Evolutionary conservation across 2,797 vertebrate genomes (phyloP).

Genomic region (Masticophis lateralis): DNA sequence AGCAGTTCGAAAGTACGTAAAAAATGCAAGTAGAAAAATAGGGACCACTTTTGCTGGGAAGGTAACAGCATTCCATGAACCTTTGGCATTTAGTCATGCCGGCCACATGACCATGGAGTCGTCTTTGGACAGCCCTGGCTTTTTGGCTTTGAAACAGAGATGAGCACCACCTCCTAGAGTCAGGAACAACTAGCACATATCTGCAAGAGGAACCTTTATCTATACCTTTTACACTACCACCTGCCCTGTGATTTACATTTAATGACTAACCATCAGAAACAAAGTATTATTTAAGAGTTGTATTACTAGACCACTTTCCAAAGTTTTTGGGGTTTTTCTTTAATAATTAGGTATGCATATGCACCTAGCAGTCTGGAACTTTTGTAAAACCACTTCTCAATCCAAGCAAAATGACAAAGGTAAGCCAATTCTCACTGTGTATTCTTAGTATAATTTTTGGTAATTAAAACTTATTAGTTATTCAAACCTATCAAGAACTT

Average conservation of each 20-base stretch:
- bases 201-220: too few species aligned
- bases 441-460: background rate
- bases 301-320: background rate
- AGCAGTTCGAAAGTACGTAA: too few species aligned
- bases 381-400: background rate
- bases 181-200: too few species aligned
- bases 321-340: background rate
- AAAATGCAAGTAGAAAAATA: too few species aligned
- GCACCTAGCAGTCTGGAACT: background rate
- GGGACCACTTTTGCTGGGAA: too few species aligned
- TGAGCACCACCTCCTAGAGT: too few species aligned
- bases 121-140: too few species aligned
- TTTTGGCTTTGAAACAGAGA: too few species aligned
- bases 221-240: background rate
- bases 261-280: background rate
- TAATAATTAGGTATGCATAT: background rate
- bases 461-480: background rate
- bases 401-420: background rate
- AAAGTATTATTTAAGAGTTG: background rate
- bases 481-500: background rate
- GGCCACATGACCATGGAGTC: too few species aligned
- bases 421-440: background rate
- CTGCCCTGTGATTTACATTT: background rate
- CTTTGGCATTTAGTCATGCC: too few species aligned
- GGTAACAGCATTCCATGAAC: too few species aligned